These are phyloP conservation scores for Trachurus trachurus DNA, from an alignment of 2,797 vertebrate species.

Conservation along the genomic window DNA sequence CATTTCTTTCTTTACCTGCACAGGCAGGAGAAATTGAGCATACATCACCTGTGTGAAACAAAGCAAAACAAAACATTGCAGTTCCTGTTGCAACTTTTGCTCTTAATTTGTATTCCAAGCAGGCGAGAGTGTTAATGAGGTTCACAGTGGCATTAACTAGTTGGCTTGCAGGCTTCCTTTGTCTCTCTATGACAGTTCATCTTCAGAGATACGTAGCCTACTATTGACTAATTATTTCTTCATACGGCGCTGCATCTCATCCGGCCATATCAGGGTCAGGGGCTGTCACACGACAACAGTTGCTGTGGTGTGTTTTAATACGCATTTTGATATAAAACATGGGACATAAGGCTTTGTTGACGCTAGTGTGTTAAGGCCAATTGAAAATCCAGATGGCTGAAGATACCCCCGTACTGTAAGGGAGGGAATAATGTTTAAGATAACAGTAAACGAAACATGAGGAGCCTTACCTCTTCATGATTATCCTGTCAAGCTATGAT, in stretches of 20 bases:
- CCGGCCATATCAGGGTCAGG: constrained; percentile 14
- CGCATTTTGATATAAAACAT: neutral
- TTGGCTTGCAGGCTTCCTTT: constrained; percentile 1
- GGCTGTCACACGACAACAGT: constrained; percentile 1
- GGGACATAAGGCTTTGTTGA: neutral
- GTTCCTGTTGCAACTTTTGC: constrained; percentile 47
- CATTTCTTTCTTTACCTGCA: neutral
- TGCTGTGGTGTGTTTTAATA: neutral
- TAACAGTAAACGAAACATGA: constrained; percentile 20
- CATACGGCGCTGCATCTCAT: neutral
- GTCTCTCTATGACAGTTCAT: constrained; percentile 16
- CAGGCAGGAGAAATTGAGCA: constrained; percentile 2
- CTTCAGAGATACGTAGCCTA: neutral
- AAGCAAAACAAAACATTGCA: constrained; percentile 34
- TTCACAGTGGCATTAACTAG: constrained; percentile 5
- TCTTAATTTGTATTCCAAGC: constrained; percentile 56
- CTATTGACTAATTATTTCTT: constrained; percentile 2
- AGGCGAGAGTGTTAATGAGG: constrained; percentile 45
- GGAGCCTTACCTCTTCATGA: neutral
- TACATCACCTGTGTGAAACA: constrained; percentile 6
- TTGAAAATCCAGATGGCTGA: neutral
- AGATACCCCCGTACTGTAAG: neutral
- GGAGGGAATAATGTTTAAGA: constrained; percentile 9
- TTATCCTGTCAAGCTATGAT: neutral
- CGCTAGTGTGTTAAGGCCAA: neutral